Base-by-base conservation (phyloP, 2,113 vertebrate genomes). In the Bos indicus region DNA sequence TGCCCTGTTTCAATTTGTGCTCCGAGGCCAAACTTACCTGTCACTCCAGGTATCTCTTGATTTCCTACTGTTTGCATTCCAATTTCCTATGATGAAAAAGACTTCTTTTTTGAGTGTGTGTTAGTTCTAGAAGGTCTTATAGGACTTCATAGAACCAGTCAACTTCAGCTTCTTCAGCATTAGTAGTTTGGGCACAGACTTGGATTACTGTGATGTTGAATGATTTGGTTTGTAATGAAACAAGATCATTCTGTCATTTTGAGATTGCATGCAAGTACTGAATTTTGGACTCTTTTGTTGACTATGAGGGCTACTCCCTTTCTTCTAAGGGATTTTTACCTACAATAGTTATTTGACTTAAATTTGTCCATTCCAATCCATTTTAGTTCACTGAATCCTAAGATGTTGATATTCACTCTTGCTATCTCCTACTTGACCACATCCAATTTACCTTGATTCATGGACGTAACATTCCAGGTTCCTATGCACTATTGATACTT, bases 301-400 rank as follows among this genome's bases (percentile, higher is more conserved):
- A 43, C 36, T 43, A 7, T 43, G 36, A 43, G 3, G 23, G 25
- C 4, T 43, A 25, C 36, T 74, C 36, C 36, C 0, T 74, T 13
- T 74, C 36, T 74, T 74, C 71, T 74, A 43, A 43, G 71, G 36
- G 23, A 43, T 74, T 43, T 26, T 77, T 77, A 40, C 36, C 10
- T 0, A 0, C 0, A 26, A 14, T 77, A 43, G 6, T 77, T 43
- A 43, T 77, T 26, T 77, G 71, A 77, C 11, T 77, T 77, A 77
- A 43, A 77, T 25, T 6, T 7, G 1, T 7, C 36, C 36, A 26
- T 43, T 77, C 71, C 36, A 77, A 43, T 77, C 71, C 71, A 26
- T 77, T 77, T 74, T 26, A 43, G 36, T 43, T 14, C 36, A 43
- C 36, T 26, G 71, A 40, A 43, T 77, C 36, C 23, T 77, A 43